Evolutionary conservation across 37 sponge, comb jelly and placozoan genomes (phyloP).

Genomic region (Lycopodina hypogea): DNA sequence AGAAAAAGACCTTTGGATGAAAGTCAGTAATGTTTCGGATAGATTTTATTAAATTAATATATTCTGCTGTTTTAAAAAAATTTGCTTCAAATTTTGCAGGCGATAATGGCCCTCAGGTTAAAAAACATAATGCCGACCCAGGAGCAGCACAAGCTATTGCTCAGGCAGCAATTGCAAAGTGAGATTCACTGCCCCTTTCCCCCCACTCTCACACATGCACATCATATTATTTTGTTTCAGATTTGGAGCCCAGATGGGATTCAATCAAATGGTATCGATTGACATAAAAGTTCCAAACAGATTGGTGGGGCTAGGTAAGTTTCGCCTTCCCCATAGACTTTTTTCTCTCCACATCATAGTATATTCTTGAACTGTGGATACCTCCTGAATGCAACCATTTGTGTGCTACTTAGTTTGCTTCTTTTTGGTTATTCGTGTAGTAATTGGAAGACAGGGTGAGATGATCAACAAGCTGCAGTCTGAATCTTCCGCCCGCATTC

Average conservation of each 20-base stretch:
- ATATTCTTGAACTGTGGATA: too few species aligned
- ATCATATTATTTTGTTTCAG: slow-evolving; percentile 3
- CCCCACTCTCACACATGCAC: too few species aligned
- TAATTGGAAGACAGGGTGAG: slow-evolving; percentile 91
- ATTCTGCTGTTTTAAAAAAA: background rate
- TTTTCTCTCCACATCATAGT: too few species aligned
- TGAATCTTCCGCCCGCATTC: slow-evolving; percentile 84
- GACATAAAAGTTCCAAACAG: slow-evolving; percentile 84
- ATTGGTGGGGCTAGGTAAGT: slow-evolving; percentile 84
- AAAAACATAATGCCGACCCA: slow-evolving; percentile 36
- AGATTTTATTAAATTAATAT: background rate
- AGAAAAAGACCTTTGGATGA: slow-evolving; percentile 67
- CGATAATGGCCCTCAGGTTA: slow-evolving; percentile 44
- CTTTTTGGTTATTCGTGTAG: slow-evolving; percentile 34
- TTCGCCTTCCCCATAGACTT: too few species aligned
- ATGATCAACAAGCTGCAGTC: slow-evolving; percentile 78
- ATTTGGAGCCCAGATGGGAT: slow-evolving; percentile 63
- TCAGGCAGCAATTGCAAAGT: slow-evolving; percentile 77
- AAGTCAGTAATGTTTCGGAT: background rate
- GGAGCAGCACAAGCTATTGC: slow-evolving; percentile 54
- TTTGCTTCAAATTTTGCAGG: background rate
- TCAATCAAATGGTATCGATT: slow-evolving; percentile 62
- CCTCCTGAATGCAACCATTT: too few species aligned
- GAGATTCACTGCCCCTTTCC: background rate
- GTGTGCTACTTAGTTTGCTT: too few species aligned